Evolutionary conservation across 2,888 invertebrate genomes (phyloP), one percentile per base, ranked within the genome.

Genomic region (Harpagoxenus sublaevis): DNA sequence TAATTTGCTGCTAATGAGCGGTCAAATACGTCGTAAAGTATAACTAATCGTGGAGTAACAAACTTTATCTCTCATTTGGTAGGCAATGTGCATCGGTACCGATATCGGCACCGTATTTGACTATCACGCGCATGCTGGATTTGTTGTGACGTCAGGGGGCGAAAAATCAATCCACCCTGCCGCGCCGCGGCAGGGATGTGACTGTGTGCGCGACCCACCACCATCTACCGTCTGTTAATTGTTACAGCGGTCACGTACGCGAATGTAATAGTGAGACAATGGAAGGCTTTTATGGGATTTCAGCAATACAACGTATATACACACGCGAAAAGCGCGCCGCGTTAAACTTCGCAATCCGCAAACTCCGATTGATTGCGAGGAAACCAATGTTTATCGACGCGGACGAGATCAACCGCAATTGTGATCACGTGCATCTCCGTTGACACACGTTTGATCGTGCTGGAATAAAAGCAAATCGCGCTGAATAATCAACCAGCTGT

Each of bases 121-220:
- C 84, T 63, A 60, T 31, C 77, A 48, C 88, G 93, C 93, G 93
- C 93, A 93, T 93, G 93, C 89, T 89, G 88, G 86, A 84, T 90
- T 86, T 86, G 81, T 71, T 28, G 86, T 92, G 92, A 93, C 93
- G 93, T 93, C 92, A 92, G 89, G 74, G 82, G 87, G 87, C 87
- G 93, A 92, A 93, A 93, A 93, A 93, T 93, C 93, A 93, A 93
- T 93, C 92, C 92, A 92, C 91, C 91, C 87, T 88, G 89, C 83
- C 77, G 79, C 84, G 82, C 85, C 86, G 87, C 89, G 90, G 86
- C 89, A 90, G 88, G 87, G 88, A 85, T 89, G 88, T 71, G 66
- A 66, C 57, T 81, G 48, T 65, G 82, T 39, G 66, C 45, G 45
- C 57, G 12, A 53, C 18, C 28, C 81, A 63, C 51, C 28, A 23